Conservation (phyloP, 1,140 invertebrate genomes). For the Nasonia giraulti region DNA sequence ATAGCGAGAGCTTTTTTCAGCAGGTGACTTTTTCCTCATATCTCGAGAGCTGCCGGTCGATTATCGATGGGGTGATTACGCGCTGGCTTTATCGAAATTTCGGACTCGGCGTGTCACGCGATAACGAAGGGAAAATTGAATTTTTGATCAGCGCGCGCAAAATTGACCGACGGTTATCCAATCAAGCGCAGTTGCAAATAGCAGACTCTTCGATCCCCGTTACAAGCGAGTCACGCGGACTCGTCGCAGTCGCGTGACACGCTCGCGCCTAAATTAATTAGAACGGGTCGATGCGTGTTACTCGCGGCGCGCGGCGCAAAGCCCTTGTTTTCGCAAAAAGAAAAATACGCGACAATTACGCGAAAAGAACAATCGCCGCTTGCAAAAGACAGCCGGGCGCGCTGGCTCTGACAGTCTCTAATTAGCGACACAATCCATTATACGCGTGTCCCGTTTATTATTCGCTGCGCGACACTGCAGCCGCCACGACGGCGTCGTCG, state of each 20-base stretch:
- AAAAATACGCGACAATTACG: not conserved
- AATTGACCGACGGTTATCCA: not conserved
- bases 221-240: too few species aligned
- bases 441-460: not conserved
- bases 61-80: not conserved
- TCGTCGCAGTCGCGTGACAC: too few species aligned
- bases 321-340: not conserved
- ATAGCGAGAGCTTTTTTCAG: too few species aligned
- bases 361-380: not conserved
- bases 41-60: not conserved
- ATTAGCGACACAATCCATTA: constrained; percentile 9
- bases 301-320: not conserved
- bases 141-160: not conserved
- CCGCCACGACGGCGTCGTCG: not conserved
- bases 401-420: not conserved
- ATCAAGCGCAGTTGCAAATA: too few species aligned
- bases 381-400: not conserved
- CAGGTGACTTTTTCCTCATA: too few species aligned
- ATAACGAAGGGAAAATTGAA: not conserved
- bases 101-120: not conserved
- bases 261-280: constrained; percentile 34
- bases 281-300: constrained; percentile 29
- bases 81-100: not conserved
- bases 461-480: not conserved
- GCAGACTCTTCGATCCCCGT: too few species aligned